Percentiles rank a stretch among this genome's conserved stretches.
phyloP scores from a whole-genome alignment of 2,797 vertebrate genomes.

The Catharus ustulatus region DNA sequence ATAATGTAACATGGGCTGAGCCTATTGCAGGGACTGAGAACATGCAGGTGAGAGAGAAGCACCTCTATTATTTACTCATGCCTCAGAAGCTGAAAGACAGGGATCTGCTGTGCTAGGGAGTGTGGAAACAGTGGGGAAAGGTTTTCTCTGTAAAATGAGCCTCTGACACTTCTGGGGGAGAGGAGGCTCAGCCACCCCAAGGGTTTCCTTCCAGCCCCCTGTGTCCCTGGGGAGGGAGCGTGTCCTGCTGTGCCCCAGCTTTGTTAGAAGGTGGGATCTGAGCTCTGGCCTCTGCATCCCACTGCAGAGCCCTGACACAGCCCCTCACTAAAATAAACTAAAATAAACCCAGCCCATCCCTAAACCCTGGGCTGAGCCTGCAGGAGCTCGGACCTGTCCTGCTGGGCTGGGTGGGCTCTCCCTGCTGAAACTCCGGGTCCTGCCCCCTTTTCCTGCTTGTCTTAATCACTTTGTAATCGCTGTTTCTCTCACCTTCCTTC shows the following conservation, averaged over 20 bases:
- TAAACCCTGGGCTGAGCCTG: neutral
- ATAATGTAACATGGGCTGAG: neutral
- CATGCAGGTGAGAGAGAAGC: neutral
- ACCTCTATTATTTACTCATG: neutral
- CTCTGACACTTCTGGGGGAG: neutral
- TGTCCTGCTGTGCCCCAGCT: neutral
- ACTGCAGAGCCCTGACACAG: neutral
- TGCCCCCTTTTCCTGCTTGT: neutral
- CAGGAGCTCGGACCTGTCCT: neutral
- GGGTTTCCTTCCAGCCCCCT: neutral
- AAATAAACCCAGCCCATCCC: too few species aligned
- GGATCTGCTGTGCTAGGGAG: neutral
- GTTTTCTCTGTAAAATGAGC: neutral
- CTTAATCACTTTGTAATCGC: neutral
- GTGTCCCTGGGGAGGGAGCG: fast-evolving
- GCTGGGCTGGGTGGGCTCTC: fast-evolving
- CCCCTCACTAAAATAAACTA: neutral
- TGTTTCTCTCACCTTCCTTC: neutral
- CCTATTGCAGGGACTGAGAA: neutral
- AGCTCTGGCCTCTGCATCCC: neutral
- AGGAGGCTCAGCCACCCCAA: neutral
- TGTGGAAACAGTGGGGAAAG: neutral
- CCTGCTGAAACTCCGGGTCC: fast-evolving
- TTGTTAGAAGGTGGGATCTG: neutral
- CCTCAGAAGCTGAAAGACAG: neutral